These are phyloP conservation scores for Drosophila bocqueti DNA, from an alignment of 1,140 invertebrate species.

Conservation along the genomic window DNA sequence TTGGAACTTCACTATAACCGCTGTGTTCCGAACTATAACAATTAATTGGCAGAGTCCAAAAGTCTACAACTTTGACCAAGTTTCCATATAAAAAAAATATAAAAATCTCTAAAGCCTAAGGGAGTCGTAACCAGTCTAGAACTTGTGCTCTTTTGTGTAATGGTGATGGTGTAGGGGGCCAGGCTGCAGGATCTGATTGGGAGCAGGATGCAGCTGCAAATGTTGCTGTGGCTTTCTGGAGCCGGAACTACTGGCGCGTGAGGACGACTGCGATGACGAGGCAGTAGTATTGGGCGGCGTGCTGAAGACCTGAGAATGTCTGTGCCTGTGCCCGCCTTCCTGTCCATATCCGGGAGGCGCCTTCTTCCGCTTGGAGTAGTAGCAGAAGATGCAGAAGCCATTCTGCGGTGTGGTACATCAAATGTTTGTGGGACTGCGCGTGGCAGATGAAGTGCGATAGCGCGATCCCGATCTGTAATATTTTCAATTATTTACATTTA, in stretches of 20 bases:
- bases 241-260: conserved; percentile 64
- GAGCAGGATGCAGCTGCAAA: conserved; percentile 5
- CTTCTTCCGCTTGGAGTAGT: conserved; percentile 77
- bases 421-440: conserved; percentile 84
- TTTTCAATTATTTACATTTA: background rate
- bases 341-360: conserved; percentile 2
- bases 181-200: conserved; percentile 7
- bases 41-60: conserved; percentile 37
- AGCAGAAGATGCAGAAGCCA: conserved; percentile 84
- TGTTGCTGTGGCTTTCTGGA: conserved; percentile 43
- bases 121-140: conserved; percentile 27
- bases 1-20: conserved; percentile 34
- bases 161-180: conserved; percentile 19
- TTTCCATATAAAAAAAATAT: conserved; percentile 56
- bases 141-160: conserved; percentile 36
- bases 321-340: background rate
- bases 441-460: conserved; percentile 78
- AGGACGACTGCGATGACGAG: conserved; percentile 62
- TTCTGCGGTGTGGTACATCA: conserved; percentile 85
- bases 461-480: conserved; percentile 71
- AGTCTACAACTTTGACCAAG: conserved; percentile 60
- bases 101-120: conserved; percentile 56
- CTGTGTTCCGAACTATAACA: conserved; percentile 37
- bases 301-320: conserved; percentile 23
- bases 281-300: conserved; percentile 65